phyloP scores from a whole-genome alignment of 2,888 invertebrate genomes.

The Lasioglossum leucozonium region DNA sequence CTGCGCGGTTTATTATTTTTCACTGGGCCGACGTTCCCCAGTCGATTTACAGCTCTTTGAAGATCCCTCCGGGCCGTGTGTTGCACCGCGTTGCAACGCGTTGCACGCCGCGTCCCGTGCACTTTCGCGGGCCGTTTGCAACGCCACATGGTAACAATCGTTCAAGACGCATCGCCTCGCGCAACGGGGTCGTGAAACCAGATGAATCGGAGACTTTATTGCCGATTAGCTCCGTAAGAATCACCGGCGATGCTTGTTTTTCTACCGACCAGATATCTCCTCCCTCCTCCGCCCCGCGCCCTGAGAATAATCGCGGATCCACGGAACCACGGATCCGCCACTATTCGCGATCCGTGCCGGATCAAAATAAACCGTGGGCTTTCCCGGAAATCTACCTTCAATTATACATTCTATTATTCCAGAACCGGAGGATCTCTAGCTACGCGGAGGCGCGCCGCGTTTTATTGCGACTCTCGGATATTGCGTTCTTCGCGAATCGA shows the following conservation, averaged over 20 bases:
- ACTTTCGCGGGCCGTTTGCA: conserved; percentile 20
- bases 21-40: conserved; percentile 46
- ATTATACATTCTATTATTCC: background rate
- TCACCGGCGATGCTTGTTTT: conserved; percentile 43
- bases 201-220: conserved; percentile 12
- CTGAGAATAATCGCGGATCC: conserved; percentile 25
- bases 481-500: background rate
- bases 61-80: conserved; percentile 21
- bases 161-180: conserved; percentile 5
- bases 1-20: conserved; percentile 60
- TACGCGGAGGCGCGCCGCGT: background rate
- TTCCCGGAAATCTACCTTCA: conserved; percentile 20
- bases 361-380: conserved; percentile 60
- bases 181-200: background rate
- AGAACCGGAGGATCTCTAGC: background rate
- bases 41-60: conserved; percentile 54
- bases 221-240: background rate
- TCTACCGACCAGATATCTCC: conserved; percentile 13
- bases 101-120: background rate
- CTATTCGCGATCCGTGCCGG: conserved; percentile 28
- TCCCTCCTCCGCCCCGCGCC: conserved; percentile 23
- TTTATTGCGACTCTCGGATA: background rate
- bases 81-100: background rate
- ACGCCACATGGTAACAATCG: conserved; percentile 19
- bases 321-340: conserved; percentile 1